Evolutionary conservation across 2,797 vertebrate genomes (phyloP), one percentile per base, ranked within the genome.

Genomic region (Triplophysa yarkandensis): DNA sequence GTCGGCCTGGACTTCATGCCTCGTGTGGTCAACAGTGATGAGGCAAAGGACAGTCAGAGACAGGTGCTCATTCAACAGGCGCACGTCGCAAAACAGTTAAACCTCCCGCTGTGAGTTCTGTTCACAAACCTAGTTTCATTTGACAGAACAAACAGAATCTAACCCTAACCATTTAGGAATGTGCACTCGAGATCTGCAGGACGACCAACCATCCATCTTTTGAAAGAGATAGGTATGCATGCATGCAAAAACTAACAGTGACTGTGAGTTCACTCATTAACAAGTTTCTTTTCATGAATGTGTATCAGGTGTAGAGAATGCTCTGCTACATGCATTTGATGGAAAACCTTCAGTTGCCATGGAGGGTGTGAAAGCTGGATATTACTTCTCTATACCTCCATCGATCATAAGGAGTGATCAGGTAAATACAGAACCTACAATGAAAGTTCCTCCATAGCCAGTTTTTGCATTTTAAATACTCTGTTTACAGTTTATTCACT

Each of bases 171-270:
- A 58, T 32, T 74, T 74, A 99, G 98, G 87, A 99, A 99, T 86
- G 96, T 99, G 39, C 98, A 99, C 82, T 99, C 97, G 16, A 93
- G 95, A 21, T 99, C 98, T 78, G 97, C 98, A 68, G 98, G 98
- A 87, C 92, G 96, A 88, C 98, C 97, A 77, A 95, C 95, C 32
- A 96, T 99, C 85, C 93, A 91, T 61, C 94, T 99, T 60, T 86
- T 99, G 75, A 95, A 90, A 78, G 94, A 99, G 19, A 93, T 95
- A 92, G 98, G 98, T 99, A 86, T 63, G 25, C 14, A 19, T 44
- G 21, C 48, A 23, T 10, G 5, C 28, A 36, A 52, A 46, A 57
- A 5, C 41, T n/a, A 34, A 25, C 5, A 16, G 2, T 23, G 13
- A 8, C 6, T 5, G 14, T 6, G 25, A 2, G 10, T 50, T 17